Base-by-base conservation (phyloP, 2,888 invertebrate species). In the Dilophus febrilis region DNA sequence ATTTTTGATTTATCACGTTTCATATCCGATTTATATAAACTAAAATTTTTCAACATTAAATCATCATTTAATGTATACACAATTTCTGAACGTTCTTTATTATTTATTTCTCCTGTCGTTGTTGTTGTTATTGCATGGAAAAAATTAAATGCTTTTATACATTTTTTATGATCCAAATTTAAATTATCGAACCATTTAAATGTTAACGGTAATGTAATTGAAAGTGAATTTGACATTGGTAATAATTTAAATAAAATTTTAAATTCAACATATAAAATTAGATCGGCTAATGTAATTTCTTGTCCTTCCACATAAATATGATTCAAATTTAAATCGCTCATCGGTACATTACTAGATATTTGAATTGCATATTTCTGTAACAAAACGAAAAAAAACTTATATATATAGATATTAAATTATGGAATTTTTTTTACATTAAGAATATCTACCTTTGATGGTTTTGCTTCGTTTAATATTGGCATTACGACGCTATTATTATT, bases 241-340 rank as follows among this genome's bases (percentile, higher is more conserved):
- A 53, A 61, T 28, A 62, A 57, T 45, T 67, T 57, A 26, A 76
- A 62, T 37, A 81, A 58, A 22, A 81, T 62, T 45, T 72, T 64
- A 51, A 80, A 68, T 50, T 77, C 75, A 2, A 83, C 76, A 49
- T 78, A 74, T 41, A 92, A 65, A 42, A 91, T 71, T 31, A 88
- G 56, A 61, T 92, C 92, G 4, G 90, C 78, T 48, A 92, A 62
- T 1, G 87, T 86, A 51, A 90, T 69, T 46, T 70, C 72, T 2
- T 80, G 74, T 2, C 88, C 90, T 63, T 92, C 90, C 3, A 84
- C 80, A 65, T 74, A 92, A 37, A 69, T 64, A 56, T 91, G 90
- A 29, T 66, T 67, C 6, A 76, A 58, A 45, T 67, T 57, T 12
- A 74, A 55, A 42, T 70, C 61, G 47, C 66, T 59, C 36, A 68